Percentiles rank a stretch among this genome's conserved stretches.
Conservation (phyloP, 2,113 vertebrate species). For the Gopherus evgoodei region DNA sequence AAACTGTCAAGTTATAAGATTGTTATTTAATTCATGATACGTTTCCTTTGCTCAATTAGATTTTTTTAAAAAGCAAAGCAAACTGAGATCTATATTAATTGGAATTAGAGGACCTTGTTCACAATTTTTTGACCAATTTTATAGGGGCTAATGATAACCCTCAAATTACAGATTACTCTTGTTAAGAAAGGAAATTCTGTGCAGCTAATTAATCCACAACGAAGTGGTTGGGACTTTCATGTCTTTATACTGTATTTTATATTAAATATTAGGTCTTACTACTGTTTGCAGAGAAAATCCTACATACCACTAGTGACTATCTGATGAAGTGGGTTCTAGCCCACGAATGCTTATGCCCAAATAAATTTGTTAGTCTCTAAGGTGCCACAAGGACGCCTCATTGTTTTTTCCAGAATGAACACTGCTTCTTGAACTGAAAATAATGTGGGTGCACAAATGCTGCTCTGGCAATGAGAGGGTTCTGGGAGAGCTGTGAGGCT, state of each 20-base stretch:
- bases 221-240: not conserved
- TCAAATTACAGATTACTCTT: not conserved
- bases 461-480: not conserved
- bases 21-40: not conserved
- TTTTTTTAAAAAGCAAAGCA: not conserved
- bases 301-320: rapidly evolving
- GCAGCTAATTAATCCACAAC: conserved; percentile 9
- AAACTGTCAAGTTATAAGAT: not conserved
- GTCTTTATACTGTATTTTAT: not conserved
- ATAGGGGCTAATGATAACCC: not conserved
- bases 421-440: not conserved
- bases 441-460: rapidly evolving
- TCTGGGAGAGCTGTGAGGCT: not conserved
- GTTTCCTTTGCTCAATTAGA: not conserved
- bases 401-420: not conserved
- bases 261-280: not conserved
- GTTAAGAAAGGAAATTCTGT: not conserved
- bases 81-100: not conserved
- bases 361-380: too few species aligned
- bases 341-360: too few species aligned
- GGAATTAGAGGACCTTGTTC: not conserved
- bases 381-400: too few species aligned
- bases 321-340: too few species aligned
- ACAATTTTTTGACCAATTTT: conserved; percentile 7
- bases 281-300: not conserved